These are phyloP conservation scores for Falco columbarius DNA, from an alignment of 2,797 vertebrate species.

Conservation along the genomic window DNA sequence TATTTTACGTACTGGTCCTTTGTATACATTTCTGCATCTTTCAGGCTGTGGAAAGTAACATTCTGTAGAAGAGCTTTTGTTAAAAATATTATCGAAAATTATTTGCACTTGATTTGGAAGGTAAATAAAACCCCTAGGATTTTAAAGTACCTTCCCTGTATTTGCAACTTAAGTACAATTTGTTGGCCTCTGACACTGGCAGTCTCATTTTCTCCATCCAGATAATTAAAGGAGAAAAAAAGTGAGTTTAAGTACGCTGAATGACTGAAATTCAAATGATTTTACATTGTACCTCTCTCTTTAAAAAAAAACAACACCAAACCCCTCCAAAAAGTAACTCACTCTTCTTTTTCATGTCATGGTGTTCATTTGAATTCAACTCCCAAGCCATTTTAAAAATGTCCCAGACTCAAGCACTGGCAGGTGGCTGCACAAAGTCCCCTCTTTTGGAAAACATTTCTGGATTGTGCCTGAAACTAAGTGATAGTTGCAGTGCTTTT, in stretches of 20 bases:
- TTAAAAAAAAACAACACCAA: not conserved
- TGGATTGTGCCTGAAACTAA: not conserved
- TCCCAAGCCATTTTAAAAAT: not conserved
- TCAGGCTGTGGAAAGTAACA: not conserved
- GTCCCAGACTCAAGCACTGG: not conserved
- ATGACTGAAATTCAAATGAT: not conserved
- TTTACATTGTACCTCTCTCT: not conserved
- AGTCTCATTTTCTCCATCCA: not conserved
- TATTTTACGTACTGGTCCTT: not conserved
- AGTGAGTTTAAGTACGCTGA: not conserved
- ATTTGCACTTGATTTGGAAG: not conserved
- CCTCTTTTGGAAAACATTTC: not conserved
- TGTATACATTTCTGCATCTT: not conserved
- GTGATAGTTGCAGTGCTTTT: not conserved
- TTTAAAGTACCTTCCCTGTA: not conserved
- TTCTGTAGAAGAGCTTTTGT: not conserved
- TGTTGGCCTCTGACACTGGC: not conserved
- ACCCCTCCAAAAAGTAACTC: not conserved
- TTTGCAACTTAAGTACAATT: not conserved
- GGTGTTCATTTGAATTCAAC: not conserved
- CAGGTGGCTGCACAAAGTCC: not conserved
- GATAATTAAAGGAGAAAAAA: not conserved
- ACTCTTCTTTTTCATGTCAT: not conserved
- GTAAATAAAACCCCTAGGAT: not conserved
- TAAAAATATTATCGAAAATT: not conserved